A percentile compares a stretch with the other conserved stretches of the same genome.
Conservation (phyloP, 2,888 invertebrate species). For the Deroplatys truncata region DNA sequence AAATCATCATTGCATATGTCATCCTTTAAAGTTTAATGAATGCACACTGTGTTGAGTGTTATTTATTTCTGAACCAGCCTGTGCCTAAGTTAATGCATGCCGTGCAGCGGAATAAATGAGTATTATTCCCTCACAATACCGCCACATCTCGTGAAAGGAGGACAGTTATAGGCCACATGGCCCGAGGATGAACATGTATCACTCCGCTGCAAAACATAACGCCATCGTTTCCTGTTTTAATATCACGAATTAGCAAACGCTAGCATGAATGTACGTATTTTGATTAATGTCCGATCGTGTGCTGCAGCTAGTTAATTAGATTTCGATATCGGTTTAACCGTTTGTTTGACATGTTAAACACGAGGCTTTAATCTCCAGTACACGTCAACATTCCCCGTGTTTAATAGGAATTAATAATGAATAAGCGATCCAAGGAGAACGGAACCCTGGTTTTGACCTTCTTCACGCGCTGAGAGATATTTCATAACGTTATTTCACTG, state of each 20-base stretch:
- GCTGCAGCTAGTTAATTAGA: background rate
- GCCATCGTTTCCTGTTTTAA: background rate
- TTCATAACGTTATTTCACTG: background rate
- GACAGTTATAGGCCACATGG: background rate
- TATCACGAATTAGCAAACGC: background rate
- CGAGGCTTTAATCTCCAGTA: background rate
- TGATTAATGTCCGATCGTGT: background rate
- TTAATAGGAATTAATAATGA: background rate
- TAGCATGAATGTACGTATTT: background rate
- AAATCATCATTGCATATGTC: too few relatives aligned
- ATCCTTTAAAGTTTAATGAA: too few relatives aligned
- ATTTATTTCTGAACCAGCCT: too few relatives aligned
- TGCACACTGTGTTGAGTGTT: too few relatives aligned
- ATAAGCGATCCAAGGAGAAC: background rate
- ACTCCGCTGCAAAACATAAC: background rate
- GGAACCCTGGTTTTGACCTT: background rate
- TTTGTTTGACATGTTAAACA: background rate
- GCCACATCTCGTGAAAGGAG: background rate
- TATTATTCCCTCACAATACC: background rate
- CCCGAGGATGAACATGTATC: background rate
- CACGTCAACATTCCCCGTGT: background rate
- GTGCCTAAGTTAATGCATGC: background rate
- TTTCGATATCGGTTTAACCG: background rate
- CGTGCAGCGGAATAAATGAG: background rate
- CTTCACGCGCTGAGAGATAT: background rate